Conservation (phyloP, 2,797 vertebrate species). For the Prionace glauca region DNA sequence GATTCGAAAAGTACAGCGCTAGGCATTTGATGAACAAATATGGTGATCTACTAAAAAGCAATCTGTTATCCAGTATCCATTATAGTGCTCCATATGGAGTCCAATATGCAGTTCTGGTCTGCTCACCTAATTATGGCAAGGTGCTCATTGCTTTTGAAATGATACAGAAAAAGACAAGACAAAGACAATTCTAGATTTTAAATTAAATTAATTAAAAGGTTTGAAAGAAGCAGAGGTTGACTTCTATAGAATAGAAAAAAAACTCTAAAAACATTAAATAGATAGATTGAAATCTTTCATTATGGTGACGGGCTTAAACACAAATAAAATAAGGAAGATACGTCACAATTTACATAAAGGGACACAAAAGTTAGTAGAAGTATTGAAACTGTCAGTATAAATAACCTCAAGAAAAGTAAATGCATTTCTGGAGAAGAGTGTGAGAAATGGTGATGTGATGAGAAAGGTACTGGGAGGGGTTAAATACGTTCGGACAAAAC, state of each 20-base stretch:
- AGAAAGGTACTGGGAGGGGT: not conserved
- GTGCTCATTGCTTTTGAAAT: not conserved
- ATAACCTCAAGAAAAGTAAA: not conserved
- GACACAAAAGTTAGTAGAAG: not conserved
- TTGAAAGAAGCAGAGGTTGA: not conserved
- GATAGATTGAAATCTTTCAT: not conserved
- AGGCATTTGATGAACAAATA: not conserved
- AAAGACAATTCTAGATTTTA: not conserved
- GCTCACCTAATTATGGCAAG: not conserved
- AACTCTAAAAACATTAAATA: not conserved
- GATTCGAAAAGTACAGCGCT: not conserved
- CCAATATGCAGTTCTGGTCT: not conserved
- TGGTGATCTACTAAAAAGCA: not conserved
- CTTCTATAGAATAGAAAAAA: not conserved
- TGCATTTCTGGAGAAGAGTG: not conserved
- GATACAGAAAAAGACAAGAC: not conserved
- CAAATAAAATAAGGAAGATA: not conserved
- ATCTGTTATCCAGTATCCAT: not conserved
- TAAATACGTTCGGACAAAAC: not conserved
- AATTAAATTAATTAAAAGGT: not conserved
- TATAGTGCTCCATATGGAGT: not conserved
- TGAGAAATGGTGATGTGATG: not conserved
- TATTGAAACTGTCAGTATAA: not conserved
- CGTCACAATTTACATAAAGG: not conserved
- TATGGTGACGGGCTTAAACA: not conserved